Percentiles rank a stretch among this genome's conserved stretches.
Conservation (phyloP, 2,797 vertebrate species). For the Gallinago stenura region DNA sequence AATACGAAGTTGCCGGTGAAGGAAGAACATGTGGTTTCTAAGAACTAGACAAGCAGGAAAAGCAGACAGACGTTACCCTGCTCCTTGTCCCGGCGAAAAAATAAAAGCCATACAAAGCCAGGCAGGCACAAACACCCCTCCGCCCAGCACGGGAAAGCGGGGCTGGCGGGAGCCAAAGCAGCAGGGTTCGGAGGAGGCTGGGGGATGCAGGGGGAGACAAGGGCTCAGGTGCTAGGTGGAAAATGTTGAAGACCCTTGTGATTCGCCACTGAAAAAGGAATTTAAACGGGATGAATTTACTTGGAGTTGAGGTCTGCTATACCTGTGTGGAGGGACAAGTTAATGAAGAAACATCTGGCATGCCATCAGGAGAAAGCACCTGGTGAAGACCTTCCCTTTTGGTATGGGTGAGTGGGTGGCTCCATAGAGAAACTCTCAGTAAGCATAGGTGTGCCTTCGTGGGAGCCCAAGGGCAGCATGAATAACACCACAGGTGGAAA, state of each 20-base stretch:
- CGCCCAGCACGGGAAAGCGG: neutral
- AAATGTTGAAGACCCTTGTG: neutral
- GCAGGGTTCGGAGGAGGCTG: neutral
- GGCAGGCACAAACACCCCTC: neutral
- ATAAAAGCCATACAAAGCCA: neutral
- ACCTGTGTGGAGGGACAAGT: neutral
- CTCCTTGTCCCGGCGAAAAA: neutral
- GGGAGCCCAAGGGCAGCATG: neutral
- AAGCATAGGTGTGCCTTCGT: rapidly evolving
- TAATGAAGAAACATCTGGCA: neutral
- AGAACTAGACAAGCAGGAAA: conserved; percentile 21
- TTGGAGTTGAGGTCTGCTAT: neutral
- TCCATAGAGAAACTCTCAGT: neutral
- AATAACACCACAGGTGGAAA: neutral
- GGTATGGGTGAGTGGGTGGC: neutral
- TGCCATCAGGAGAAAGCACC: neutral
- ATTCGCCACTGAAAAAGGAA: neutral
- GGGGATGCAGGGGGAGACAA: neutral
- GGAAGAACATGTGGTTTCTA: neutral
- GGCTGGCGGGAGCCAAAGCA: neutral
- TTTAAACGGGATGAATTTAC: neutral
- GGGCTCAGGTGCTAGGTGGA: neutral
- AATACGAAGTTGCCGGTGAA: neutral
- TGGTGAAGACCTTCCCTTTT: neutral
- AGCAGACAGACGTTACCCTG: conserved; percentile 30